Evolutionary conservation across 2,888 invertebrate genomes (phyloP).

Genomic region (Agrypnus murinus): DNA sequence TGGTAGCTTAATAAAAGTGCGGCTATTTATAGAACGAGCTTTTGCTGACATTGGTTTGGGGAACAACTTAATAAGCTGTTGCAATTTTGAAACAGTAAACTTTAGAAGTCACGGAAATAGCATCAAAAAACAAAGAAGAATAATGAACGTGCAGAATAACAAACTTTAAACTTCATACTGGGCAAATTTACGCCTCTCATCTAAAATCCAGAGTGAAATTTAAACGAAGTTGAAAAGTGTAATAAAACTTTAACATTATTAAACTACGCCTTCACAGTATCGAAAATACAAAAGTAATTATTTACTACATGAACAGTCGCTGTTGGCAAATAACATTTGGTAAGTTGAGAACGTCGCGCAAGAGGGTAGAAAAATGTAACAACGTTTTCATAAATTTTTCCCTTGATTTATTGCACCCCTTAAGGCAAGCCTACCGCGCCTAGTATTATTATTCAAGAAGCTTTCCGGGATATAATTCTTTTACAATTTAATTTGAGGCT

Average conservation of each 20-base stretch:
- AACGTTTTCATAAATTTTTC: constrained; percentile 21
- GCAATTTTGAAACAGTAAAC: constrained; percentile 25
- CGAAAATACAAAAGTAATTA: constrained; percentile 36
- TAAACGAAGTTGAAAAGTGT: constrained; percentile 42
- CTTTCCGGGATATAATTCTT: constrained; percentile 14
- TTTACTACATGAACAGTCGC: constrained; percentile 1
- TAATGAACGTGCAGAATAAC: constrained; percentile 38
- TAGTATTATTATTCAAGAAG: constrained; percentile 19
- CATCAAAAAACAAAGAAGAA: constrained; percentile 32
- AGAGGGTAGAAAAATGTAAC: constrained; percentile 19
- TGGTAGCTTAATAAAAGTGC: neutral
- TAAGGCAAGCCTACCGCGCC: constrained; percentile 12
- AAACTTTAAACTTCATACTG: constrained; percentile 40
- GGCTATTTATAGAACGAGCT: neutral
- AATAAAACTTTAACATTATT: constrained; percentile 45
- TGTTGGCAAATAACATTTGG: constrained; percentile 5
- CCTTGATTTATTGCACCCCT: constrained; percentile 5
- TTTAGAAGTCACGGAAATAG: constrained; percentile 19
- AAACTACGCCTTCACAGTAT: constrained; percentile 33
- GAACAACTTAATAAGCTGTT: constrained; percentile 24
- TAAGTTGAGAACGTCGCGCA: constrained; percentile 1
- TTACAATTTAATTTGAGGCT: constrained; percentile 19
- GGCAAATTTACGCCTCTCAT: constrained; percentile 38
- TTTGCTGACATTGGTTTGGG: neutral
- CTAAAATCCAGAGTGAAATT: constrained; percentile 36